phyloP scores from a whole-genome alignment of 2,888 invertebrate genomes.

The Norana najaformis region DNA sequence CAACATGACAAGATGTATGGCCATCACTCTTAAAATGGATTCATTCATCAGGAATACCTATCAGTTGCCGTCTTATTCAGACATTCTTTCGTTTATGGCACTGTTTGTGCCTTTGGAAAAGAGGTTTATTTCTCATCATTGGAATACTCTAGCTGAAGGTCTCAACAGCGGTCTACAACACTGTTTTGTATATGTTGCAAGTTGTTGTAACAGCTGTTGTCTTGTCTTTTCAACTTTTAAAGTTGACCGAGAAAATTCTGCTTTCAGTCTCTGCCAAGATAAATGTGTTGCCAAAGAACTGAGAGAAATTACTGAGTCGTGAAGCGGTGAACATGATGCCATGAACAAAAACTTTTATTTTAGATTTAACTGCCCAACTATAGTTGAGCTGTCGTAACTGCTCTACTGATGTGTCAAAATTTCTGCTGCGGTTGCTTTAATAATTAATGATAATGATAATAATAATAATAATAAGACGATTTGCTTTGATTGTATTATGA shows the following conservation, averaged over 20 bases:
- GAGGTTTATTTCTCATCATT: not conserved
- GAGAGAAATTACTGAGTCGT: not conserved
- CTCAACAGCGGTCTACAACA: not conserved
- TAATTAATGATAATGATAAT: too few species aligned
- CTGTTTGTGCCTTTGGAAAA: not conserved
- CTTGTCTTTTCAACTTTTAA: not conserved
- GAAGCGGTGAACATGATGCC: not conserved
- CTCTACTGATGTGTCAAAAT: not conserved
- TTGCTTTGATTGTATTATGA: not conserved
- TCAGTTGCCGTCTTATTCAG: not conserved
- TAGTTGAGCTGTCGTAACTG: not conserved
- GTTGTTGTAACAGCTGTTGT: not conserved
- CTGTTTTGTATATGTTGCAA: not conserved
- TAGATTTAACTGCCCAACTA: not conserved
- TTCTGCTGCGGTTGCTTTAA: not conserved
- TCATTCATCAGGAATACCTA: not conserved
- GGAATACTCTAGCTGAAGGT: not conserved
- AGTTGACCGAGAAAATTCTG: not conserved
- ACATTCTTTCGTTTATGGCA: not conserved
- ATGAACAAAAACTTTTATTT: too few species aligned
- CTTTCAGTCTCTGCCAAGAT: not conserved
- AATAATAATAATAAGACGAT: too few species aligned
- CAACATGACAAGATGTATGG: constrained; percentile 19
- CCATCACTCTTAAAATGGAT: not conserved
- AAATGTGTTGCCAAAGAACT: not conserved